These are phyloP conservation scores for Escarpia spicata DNA, from an alignment of 2,888 invertebrate species.

Conservation along the genomic window DNA sequence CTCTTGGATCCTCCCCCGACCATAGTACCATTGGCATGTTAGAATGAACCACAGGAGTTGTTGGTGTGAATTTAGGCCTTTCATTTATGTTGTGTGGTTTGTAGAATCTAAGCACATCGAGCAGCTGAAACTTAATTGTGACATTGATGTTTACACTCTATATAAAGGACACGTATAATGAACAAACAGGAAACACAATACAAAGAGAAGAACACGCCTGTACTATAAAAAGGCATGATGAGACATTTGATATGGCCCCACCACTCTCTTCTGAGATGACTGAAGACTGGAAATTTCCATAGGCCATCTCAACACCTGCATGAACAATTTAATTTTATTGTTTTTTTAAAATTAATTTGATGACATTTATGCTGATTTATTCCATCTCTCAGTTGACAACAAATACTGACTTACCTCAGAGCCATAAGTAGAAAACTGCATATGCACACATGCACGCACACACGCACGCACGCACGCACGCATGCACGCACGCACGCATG, in stretches of 20 bases:
- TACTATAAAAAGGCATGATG: neutral
- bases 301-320: neutral
- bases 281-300: neutral
- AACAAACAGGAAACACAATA: neutral
- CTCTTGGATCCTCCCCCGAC: neutral
- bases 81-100: neutral
- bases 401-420: neutral
- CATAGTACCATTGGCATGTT: neutral
- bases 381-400: neutral
- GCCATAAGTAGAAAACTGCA: too few species aligned
- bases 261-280: neutral
- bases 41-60: neutral
- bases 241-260: neutral
- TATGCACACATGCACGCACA: too few species aligned
- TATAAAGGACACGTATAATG: neutral
- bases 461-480: too few species aligned
- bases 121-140: neutral
- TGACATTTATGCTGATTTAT: neutral
- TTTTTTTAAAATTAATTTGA: neutral
- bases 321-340: neutral
- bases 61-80: neutral
- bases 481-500: too few species aligned
- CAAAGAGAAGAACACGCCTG: neutral
- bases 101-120: neutral
- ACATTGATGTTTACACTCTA: neutral